Evolutionary conservation across 2,797 vertebrate species (phyloP), one percentile per base, ranked within the genome.

Genomic region (Sebastes variabilis): DNA sequence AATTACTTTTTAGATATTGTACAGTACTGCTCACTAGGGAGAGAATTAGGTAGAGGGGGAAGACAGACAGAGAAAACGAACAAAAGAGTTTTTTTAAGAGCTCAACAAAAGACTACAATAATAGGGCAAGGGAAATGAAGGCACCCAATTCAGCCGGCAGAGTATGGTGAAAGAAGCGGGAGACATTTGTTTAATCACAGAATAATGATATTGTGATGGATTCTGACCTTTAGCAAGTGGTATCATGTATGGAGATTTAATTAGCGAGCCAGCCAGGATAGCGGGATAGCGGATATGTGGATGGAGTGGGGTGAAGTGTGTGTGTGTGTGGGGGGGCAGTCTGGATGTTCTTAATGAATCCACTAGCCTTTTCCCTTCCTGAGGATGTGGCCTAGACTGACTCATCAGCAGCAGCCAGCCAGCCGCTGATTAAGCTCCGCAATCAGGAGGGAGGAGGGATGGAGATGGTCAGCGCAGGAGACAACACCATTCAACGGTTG

Each of bases 171-270:
- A 83, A 81, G 80, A 90, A 90, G 67, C 20, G 5, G 46, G 86
- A 90, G 91, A 93, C 91, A 91, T 92, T 93, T 92, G 90, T 91
- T 92, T 93, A 95, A 94, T 95, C 93, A 94, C 91, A 86, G 88
- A 92, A 93, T 94, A 95, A 95, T 92, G 92, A 94, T 94, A 93
- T 93, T 89, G 90, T 93, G 94, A 95, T 95, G 92, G 93, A 96
- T 95, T 92, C 91, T 95, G 95, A 96, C 95, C 95, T 95, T 95
- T 94, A 88, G 84, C 91, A 89, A 90, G 92, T 86, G 83, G 90
- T 93, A 95, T 95, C 94, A 93, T 91, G 90, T 92, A 93, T 93
- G 89, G 91, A 94, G 92, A 96, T 94, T 94, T 95, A 96, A 95
- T 96, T 96, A 96, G 92, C 38, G 84, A 91, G 91, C 83, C 88